Evolutionary conservation across 1,140 invertebrate genomes (phyloP).

Genomic region (Lamellibrachia luymesi): DNA sequence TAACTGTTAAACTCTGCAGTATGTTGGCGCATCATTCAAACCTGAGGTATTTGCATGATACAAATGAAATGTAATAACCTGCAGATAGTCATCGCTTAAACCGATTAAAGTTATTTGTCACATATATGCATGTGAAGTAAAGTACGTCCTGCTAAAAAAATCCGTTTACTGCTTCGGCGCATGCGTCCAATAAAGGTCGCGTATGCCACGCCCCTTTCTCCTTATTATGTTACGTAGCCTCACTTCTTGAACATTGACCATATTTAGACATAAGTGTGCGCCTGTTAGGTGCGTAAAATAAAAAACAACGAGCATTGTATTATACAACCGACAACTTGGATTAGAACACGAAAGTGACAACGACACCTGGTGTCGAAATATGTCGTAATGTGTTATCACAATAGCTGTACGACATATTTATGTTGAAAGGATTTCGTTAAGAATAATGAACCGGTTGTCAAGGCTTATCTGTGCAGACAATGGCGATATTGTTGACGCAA

Average conservation of each 20-base stretch:
- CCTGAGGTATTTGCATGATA: background rate
- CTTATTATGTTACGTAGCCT: background rate
- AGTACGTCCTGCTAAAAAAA: background rate
- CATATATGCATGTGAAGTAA: background rate
- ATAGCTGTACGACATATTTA: background rate
- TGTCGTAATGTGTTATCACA: background rate
- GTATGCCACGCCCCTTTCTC: background rate
- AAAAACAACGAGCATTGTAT: background rate
- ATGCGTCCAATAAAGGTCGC: background rate
- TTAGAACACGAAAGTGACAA: background rate
- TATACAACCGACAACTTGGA: background rate
- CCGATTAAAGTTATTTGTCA: background rate
- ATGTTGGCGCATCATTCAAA: background rate
- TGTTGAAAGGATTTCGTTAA: background rate
- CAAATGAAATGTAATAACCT: background rate
- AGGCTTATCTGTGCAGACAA: background rate
- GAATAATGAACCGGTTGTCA: background rate
- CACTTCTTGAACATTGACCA: background rate
- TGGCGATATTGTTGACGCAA: background rate
- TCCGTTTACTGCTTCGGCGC: background rate
- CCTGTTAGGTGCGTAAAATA: background rate
- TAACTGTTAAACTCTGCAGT: background rate
- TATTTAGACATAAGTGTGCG: background rate
- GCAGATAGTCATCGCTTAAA: background rate
- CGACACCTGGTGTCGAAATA: background rate